Conservation (phyloP, 2,113 vertebrate species). For the Aptenodytes forsteri region DNA sequence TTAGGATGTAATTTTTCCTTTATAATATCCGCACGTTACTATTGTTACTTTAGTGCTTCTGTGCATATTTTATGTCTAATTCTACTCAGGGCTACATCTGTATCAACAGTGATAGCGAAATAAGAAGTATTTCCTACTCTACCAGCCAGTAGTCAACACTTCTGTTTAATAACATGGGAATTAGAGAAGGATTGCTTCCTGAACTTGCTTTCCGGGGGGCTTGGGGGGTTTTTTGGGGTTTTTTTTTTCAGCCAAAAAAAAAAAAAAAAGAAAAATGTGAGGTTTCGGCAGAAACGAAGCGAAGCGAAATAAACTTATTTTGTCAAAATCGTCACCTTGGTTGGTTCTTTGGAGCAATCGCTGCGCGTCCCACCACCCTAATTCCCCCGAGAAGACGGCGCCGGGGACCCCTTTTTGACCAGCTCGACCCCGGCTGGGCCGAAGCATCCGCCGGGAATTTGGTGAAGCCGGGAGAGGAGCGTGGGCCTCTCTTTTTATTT, state of each 20-base stretch:
- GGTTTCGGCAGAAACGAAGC: neutral
- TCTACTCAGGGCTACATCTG: neutral
- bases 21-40: neutral
- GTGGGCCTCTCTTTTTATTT: neutral
- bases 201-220: neutral
- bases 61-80: neutral
- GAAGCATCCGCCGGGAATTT: accelerated
- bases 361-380: neutral
- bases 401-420: accelerated
- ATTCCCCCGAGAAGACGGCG: accelerated
- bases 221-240: neutral
- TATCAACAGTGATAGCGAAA: neutral
- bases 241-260: neutral
- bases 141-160: neutral
- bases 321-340: conserved; percentile 52
- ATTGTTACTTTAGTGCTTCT: neutral
- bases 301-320: conserved; percentile 60
- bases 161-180: neutral
- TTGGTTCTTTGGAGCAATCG: neutral
- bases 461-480: neutral
- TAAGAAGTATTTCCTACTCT: neutral
- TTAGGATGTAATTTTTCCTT: neutral
- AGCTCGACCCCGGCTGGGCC: accelerated
- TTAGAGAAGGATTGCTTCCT: neutral
- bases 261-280: neutral